Percentiles rank a stretch among this genome's conserved stretches.
Evolutionary conservation across 2,888 invertebrate species (phyloP).

Genomic region (Cataglyphis livida): DNA sequence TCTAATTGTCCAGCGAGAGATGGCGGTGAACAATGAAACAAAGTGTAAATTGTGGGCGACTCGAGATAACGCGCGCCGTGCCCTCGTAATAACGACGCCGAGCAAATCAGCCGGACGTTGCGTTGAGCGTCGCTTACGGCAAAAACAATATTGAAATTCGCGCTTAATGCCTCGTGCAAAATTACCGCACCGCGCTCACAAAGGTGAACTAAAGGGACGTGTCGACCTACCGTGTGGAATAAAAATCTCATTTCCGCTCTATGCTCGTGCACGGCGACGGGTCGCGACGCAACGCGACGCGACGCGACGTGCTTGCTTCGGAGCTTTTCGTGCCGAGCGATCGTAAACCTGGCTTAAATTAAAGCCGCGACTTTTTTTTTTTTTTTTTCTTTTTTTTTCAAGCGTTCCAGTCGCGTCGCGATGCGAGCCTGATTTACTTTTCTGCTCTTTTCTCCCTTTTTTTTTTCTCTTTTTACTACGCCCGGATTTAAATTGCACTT

Average conservation of each 20-base stretch:
- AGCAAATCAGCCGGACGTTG: constrained; percentile 61
- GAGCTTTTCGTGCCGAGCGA: constrained; percentile 62
- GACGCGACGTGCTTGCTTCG: constrained; percentile 44
- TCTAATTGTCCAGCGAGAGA: constrained; percentile 13
- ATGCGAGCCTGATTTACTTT: constrained; percentile 51
- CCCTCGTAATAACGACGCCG: constrained; percentile 72
- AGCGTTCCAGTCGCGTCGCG: constrained; percentile 28
- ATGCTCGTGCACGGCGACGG: constrained; percentile 24
- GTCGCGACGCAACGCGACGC: constrained; percentile 25
- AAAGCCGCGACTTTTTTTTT: constrained; percentile 64
- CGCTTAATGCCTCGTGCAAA: constrained; percentile 73
- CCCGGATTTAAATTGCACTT: constrained; percentile 56
- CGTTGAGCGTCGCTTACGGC: constrained; percentile 46
- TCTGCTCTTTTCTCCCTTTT: constrained; percentile 22
- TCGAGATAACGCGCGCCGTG: constrained; percentile 21
- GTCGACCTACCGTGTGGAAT: constrained; percentile 63
- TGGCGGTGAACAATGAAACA: constrained; percentile 53
- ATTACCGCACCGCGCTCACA: constrained; percentile 64
- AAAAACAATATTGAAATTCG: constrained; percentile 80
- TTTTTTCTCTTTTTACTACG: constrained; percentile 5
- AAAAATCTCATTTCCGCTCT: constrained; percentile 79
- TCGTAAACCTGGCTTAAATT: constrained; percentile 72
- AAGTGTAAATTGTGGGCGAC: constrained; percentile 19
- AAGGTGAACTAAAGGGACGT: constrained; percentile 57
- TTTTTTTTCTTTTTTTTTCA: constrained; percentile 56